Conservation (phyloP, 2,888 invertebrate genomes). For the Taenaris catops region DNA sequence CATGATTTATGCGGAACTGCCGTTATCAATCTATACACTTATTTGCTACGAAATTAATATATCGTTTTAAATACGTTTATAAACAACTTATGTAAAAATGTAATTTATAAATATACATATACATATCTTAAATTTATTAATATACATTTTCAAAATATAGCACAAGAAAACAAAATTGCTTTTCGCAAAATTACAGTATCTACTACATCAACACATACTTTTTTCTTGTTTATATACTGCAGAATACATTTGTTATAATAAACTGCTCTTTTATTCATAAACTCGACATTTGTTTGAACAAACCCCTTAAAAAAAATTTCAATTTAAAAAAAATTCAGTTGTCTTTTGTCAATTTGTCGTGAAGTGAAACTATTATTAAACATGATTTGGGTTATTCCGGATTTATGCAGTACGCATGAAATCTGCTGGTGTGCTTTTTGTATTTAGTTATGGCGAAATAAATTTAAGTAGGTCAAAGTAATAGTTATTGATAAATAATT, state of each 20-base stretch:
- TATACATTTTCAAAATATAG: neutral
- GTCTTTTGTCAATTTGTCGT: neutral
- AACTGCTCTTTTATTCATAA: constrained; percentile 20
- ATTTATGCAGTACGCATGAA: neutral
- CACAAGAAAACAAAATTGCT: neutral
- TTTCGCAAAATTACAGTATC: neutral
- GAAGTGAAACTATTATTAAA: constrained; percentile 2
- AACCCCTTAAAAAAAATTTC: constrained; percentile 7
- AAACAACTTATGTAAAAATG: no score
- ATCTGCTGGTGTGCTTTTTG: no score
- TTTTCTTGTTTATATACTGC: constrained; percentile 9
- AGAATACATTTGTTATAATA: constrained; percentile 18
- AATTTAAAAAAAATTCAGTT: constrained; percentile 2
- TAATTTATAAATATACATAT: no score
- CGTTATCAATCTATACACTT: no score
- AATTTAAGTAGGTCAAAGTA: no score
- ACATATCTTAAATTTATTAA: no score
- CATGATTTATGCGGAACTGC: no score
- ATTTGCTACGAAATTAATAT: no score
- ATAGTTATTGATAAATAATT: no score
- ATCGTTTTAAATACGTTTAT: no score
- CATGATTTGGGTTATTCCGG: neutral
- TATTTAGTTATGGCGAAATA: no score
- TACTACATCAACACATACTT: constrained; percentile 9
- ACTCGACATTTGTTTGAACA: constrained; percentile 15